These are phyloP conservation scores for Salvelinus fontinalis DNA, from an alignment of 2,113 vertebrate genomes.

Conservation along the genomic window DNA sequence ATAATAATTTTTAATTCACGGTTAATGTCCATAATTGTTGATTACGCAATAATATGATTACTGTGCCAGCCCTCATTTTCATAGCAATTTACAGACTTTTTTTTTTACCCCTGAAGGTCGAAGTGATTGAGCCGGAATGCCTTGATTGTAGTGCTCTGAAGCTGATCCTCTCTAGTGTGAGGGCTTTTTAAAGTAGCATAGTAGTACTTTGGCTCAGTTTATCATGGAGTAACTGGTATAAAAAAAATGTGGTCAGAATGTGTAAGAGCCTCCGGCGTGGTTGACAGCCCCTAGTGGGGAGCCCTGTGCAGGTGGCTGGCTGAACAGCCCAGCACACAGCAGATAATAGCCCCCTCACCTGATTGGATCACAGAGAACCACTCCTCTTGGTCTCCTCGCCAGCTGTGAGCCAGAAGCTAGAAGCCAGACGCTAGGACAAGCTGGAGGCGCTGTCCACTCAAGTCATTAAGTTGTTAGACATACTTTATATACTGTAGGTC, in stretches of 20 bases:
- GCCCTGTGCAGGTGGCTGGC: slow-evolving; percentile 26
- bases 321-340: slow-evolving; percentile 9
- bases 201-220: slow-evolving; percentile 32
- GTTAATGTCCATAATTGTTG: no score
- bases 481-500: slow-evolving; percentile 31
- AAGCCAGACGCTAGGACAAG: neutral
- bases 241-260: slow-evolving; percentile 39
- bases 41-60: neutral
- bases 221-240: slow-evolving; percentile 30
- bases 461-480: slow-evolving; percentile 59
- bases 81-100: slow-evolving; percentile 3
- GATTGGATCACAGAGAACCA: slow-evolving; percentile 47
- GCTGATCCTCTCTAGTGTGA: slow-evolving; percentile 43
- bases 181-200: slow-evolving; percentile 36
- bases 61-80: no score
- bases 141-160: slow-evolving; percentile 22
- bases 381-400: slow-evolving; percentile 4
- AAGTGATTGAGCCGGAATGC: slow-evolving; percentile 22
- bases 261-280: slow-evolving; percentile 19
- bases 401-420: slow-evolving; percentile 26
- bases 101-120: slow-evolving; percentile 47
- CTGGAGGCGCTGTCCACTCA: slow-evolving; percentile 29
- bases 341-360: slow-evolving; percentile 41
- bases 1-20: no score
- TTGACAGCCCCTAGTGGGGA: neutral